Percentiles rank a stretch among this genome's conserved stretches.
These are phyloP conservation scores for Chlamydotis undulata DNA, from an alignment of 2,113 vertebrate genomes.

Conservation along the genomic window DNA sequence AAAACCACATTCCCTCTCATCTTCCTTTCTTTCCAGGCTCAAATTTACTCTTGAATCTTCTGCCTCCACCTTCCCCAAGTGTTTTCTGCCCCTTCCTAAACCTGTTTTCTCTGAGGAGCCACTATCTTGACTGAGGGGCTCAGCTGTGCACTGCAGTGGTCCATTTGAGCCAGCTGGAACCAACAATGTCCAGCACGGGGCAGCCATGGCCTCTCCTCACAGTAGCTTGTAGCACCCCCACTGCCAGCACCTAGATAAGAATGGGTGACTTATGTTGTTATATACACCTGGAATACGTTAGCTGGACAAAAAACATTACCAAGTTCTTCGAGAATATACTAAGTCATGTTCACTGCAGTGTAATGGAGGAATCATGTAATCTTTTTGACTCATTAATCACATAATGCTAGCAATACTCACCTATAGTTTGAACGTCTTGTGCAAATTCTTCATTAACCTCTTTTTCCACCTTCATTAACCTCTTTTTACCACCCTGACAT, in stretches of 20 bases:
- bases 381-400: not conserved
- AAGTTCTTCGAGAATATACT: not conserved
- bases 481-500: too few relatives aligned
- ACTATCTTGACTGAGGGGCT: accelerated
- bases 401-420: not conserved
- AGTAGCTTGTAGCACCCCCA: accelerated
- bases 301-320: not conserved
- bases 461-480: not conserved
- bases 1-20: not conserved
- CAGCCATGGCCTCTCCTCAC: not conserved
- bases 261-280: not conserved
- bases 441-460: not conserved
- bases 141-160: accelerated
- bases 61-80: not conserved
- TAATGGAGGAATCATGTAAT: not conserved
- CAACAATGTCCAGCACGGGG: accelerated
- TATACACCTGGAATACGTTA: not conserved
- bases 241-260: not conserved
- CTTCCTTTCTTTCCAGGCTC: not conserved
- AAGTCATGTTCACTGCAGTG: not conserved
- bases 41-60: not conserved
- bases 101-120: accelerated
- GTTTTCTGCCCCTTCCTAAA: not conserved
- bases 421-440: not conserved
- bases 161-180: accelerated